Evolutionary conservation across 2,113 vertebrate genomes (phyloP).

Genomic region (Bubalus kerabau): DNA sequence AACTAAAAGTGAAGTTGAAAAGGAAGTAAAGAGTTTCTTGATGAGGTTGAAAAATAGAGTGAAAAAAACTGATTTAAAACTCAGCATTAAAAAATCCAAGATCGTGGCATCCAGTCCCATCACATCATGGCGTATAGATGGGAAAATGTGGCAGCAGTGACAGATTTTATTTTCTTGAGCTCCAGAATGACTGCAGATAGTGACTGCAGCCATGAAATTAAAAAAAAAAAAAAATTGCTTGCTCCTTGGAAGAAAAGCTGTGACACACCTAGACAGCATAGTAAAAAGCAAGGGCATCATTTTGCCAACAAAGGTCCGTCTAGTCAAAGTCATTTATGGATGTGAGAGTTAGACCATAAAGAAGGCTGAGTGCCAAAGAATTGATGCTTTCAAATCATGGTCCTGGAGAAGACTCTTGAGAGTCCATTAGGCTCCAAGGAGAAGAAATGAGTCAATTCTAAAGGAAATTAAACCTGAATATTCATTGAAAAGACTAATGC

Average conservation of each 20-base stretch:
- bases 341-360: background rate
- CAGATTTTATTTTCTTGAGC: background rate
- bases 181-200: background rate
- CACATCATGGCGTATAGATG: background rate
- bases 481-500: background rate
- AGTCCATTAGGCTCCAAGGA: background rate
- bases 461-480: background rate
- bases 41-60: background rate
- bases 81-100: background rate
- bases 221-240: background rate
- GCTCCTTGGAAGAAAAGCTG: background rate
- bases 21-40: background rate
- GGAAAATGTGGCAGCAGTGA: background rate
- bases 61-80: background rate
- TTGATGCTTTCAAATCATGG: rapidly evolving
- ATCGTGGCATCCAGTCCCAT: background rate
- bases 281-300: background rate
- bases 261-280: background rate
- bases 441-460: background rate
- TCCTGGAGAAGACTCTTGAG: background rate
- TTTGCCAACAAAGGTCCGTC: background rate
- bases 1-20: background rate
- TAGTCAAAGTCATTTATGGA: background rate
- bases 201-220: background rate
- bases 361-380: background rate